phyloP scores from a whole-genome alignment of 2,797 vertebrate species.

The Anguilla anguilla region DNA sequence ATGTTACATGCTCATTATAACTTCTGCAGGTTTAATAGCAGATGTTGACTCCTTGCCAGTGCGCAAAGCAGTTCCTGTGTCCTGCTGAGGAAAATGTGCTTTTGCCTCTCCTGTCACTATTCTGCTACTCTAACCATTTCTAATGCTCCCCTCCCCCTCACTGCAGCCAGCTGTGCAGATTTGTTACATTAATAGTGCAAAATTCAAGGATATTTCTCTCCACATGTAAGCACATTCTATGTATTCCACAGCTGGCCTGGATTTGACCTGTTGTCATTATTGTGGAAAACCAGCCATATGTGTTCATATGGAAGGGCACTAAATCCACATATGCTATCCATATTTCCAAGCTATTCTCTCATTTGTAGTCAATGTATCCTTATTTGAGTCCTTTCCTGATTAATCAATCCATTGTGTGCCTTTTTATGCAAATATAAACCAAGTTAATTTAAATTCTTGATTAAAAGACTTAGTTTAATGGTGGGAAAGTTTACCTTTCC shows the following conservation, averaged over 20 bases:
- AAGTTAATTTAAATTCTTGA: not conserved
- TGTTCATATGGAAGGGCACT: slow-evolving; percentile 67
- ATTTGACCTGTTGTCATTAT: slow-evolving; percentile 72
- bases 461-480: not conserved
- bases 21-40: not conserved
- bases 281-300: slow-evolving; percentile 68
- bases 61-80: not conserved
- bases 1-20: not conserved
- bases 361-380: slow-evolving; percentile 62
- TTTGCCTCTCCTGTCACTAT: not conserved
- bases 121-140: not conserved
- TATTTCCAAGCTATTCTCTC: slow-evolving; percentile 56
- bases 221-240: slow-evolving; percentile 56
- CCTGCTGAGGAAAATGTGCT: not conserved
- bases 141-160: not conserved
- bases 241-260: slow-evolving; percentile 61
- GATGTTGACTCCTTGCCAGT: not conserved
- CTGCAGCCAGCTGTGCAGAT: not conserved
- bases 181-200: slow-evolving; percentile 50
- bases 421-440: slow-evolving; percentile 45
- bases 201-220: slow-evolving; percentile 60
- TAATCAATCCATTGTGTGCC: slow-evolving; percentile 60
- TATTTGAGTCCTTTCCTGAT: slow-evolving; percentile 51
- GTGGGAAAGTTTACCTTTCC: too few species aligned
- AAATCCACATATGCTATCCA: slow-evolving; percentile 68